Conservation (phyloP, 2,113 vertebrate genomes). For the Elachura formosa region DNA sequence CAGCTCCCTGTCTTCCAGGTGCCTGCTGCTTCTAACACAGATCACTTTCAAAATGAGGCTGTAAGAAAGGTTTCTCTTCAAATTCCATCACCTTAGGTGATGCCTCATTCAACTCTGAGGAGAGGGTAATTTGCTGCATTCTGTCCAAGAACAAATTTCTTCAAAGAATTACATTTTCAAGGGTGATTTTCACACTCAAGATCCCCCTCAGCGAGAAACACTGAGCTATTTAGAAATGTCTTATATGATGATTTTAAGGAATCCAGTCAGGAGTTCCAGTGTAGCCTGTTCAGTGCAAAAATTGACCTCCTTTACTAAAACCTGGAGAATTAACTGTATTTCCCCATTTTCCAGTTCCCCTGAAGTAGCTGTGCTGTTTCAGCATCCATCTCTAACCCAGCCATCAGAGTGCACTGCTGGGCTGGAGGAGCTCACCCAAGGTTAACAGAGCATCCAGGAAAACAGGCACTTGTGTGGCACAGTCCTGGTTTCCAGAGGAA, state of each 20-base stretch:
- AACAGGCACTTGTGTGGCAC: neutral
- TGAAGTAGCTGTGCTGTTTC: neutral
- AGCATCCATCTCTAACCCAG: neutral
- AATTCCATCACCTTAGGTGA: neutral
- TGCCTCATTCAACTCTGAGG: neutral
- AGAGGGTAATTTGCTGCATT: neutral
- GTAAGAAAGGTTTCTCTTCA: neutral
- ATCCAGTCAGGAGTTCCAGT: neutral
- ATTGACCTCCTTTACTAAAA: neutral
- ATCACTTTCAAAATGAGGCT: neutral
- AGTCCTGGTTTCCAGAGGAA: neutral
- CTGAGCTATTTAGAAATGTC: neutral
- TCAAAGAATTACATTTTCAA: neutral
- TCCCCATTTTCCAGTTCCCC: neutral
- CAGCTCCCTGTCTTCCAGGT: neutral
- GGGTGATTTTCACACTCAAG: neutral
- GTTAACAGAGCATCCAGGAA: neutral
- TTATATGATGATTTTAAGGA: neutral
- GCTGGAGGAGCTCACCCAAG: neutral
- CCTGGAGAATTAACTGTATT: neutral
- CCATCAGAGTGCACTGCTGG: neutral
- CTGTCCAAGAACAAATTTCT: neutral
- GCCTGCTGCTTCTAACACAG: neutral
- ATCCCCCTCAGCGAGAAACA: neutral
- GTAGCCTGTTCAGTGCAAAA: neutral